These are phyloP conservation scores for Palaemon carinicauda DNA, from an alignment of 1,140 invertebrate genomes.

Conservation along the genomic window DNA sequence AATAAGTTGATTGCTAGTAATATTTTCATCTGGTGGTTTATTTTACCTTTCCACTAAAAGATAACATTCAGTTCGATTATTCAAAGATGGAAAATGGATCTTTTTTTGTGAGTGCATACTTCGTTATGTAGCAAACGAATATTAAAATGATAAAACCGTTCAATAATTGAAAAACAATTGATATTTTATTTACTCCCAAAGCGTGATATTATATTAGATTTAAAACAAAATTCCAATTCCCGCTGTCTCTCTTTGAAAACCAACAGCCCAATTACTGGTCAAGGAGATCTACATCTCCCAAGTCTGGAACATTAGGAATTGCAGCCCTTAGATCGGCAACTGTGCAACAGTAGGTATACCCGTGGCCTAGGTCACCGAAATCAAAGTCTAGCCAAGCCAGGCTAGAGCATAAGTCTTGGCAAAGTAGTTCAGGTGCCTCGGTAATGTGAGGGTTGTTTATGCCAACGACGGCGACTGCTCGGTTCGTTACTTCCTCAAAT, in stretches of 20 bases:
- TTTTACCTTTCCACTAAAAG: too few relatives aligned
- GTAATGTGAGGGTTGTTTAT: conserved; percentile 24
- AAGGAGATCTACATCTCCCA: not conserved
- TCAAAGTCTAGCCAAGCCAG: conserved; percentile 34
- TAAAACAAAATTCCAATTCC: not conserved
- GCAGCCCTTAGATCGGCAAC: conserved; percentile 24
- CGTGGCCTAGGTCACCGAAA: conserved; percentile 13
- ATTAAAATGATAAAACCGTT: too few relatives aligned
- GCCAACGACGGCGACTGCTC: conserved; percentile 23
- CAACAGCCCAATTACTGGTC: not conserved
- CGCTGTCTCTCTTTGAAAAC: not conserved
- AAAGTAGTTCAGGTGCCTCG: not conserved
- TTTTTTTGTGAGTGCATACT: too few relatives aligned
- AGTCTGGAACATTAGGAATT: conserved; percentile 38
- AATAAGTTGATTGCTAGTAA: too few relatives aligned
- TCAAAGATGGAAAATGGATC: too few relatives aligned
- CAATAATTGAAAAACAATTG: too few relatives aligned
- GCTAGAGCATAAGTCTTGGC: not conserved
- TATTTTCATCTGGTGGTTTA: too few relatives aligned
- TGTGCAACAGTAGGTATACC: conserved; percentile 45
- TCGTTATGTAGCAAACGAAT: too few relatives aligned
- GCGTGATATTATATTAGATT: too few relatives aligned
- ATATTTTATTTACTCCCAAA: too few relatives aligned
- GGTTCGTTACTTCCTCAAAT: conserved; percentile 4
- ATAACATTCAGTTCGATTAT: too few relatives aligned